Conservation (phyloP, 2,888 invertebrate species). For the Lumbricus terrestris region DNA sequence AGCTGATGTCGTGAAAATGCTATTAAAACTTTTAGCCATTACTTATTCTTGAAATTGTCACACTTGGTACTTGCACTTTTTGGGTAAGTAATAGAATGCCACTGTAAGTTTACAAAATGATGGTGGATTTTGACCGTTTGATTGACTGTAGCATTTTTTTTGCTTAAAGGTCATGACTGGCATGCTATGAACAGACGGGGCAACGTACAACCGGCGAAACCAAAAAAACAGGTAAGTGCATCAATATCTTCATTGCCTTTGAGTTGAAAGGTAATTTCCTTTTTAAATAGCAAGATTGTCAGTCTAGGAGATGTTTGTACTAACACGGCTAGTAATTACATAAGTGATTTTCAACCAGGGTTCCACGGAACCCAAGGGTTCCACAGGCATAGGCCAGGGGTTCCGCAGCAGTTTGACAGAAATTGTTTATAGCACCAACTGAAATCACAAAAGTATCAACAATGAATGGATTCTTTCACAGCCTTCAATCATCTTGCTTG, state of each 20-base stretch:
- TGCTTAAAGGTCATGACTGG: slow-evolving; percentile 10
- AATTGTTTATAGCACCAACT: too few species aligned
- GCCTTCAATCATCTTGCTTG: too few species aligned
- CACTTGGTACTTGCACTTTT: not conserved
- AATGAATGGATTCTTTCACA: too few species aligned
- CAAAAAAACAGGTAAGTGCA: slow-evolving; percentile 16
- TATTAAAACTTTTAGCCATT: not conserved
- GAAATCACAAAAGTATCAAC: too few species aligned
- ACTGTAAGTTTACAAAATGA: not conserved
- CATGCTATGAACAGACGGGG: slow-evolving; percentile 20
- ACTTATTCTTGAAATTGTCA: not conserved
- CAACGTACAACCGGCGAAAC: slow-evolving; percentile 20
- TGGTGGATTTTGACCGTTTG: not conserved
- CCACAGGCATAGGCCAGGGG: too few species aligned
- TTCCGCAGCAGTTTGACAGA: too few species aligned
- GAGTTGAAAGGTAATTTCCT: not conserved
- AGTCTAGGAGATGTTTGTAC: not conserved
- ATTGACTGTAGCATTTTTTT: not conserved
- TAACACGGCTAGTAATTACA: too few species aligned
- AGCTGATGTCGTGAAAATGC: not conserved
- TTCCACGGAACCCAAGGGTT: too few species aligned
- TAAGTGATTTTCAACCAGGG: too few species aligned
- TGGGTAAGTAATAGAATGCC: not conserved
- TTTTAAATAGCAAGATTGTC: not conserved
- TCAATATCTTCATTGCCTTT: not conserved